A percentile compares a stretch with the other conserved stretches of the same genome.
phyloP scores from a whole-genome alignment of 2,113 vertebrate genomes.

The Actenoides lindsayi region DNA sequence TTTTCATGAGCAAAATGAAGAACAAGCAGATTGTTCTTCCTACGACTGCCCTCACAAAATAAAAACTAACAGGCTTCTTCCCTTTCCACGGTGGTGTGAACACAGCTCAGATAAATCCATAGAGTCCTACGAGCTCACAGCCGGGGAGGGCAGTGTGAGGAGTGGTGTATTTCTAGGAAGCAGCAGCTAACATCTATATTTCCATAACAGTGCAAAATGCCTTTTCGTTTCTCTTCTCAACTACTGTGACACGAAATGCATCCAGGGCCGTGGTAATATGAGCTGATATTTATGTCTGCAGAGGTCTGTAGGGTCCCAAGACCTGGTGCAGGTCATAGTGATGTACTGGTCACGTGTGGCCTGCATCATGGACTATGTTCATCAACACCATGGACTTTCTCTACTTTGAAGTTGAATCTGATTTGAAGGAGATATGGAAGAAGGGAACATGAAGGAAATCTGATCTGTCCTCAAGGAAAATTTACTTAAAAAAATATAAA shows the following conservation, averaged over 20 bases:
- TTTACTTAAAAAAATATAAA: not conserved
- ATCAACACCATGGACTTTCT: fast-evolving
- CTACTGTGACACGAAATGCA: not conserved
- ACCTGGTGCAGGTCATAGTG: not conserved
- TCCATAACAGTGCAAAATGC: not conserved
- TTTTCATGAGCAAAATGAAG: not conserved
- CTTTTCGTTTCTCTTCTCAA: not conserved
- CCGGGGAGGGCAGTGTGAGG: not conserved
- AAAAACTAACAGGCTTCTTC: not conserved
- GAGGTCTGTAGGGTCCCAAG: not conserved
- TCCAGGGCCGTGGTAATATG: not conserved
- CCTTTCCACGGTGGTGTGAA: not conserved
- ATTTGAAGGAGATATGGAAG: not conserved
- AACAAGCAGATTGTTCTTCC: not conserved
- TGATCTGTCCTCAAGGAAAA: not conserved
- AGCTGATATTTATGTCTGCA: not conserved
- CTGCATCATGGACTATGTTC: not conserved
- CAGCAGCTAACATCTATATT: not conserved
- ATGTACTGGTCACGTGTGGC: not conserved
- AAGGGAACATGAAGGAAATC: not conserved
- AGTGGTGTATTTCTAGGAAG: not conserved
- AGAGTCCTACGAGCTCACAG: not conserved
- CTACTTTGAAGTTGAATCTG: not conserved
- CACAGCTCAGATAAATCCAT: not conserved
- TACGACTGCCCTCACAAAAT: not conserved